phyloP scores from a whole-genome alignment of 2,113 vertebrate genomes.

The Tychaedon coryphoeus region DNA sequence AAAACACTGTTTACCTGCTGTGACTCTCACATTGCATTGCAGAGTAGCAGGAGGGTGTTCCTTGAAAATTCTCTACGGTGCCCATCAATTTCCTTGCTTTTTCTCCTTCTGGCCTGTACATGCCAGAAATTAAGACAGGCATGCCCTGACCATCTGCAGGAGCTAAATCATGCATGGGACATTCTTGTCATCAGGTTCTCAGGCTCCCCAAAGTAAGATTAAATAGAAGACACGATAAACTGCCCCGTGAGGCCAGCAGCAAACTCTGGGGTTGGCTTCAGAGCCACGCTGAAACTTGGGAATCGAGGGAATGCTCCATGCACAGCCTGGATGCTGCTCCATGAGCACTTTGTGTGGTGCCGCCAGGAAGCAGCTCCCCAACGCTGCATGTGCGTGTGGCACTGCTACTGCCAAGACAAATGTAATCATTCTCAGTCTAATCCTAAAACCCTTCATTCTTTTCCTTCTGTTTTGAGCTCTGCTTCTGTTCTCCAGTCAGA shows the following conservation, averaged over 20 bases:
- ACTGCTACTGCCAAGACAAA: neutral
- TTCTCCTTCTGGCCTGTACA: neutral
- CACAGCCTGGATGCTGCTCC: neutral
- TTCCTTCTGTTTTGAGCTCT: neutral
- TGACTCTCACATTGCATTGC: neutral
- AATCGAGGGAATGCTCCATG: accelerated
- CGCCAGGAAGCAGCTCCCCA: neutral
- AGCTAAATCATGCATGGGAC: neutral
- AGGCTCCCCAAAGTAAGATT: neutral
- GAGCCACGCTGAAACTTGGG: accelerated
- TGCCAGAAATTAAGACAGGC: neutral
- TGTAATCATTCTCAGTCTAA: neutral
- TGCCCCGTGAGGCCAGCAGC: neutral
- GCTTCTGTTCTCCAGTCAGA: neutral
- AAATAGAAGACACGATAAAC: neutral
- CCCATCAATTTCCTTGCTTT: neutral
- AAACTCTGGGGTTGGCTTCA: neutral
- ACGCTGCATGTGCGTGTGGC: accelerated
- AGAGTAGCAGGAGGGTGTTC: neutral
- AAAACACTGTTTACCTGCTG: neutral
- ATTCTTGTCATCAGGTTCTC: neutral
- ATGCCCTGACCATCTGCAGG: neutral
- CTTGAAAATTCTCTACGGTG: neutral
- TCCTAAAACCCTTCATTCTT: neutral
- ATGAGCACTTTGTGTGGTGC: accelerated